Percentiles rank a stretch among this genome's conserved stretches.
Evolutionary conservation across 2,888 invertebrate species (phyloP).

Genomic region (Orthosia cruda): DNA sequence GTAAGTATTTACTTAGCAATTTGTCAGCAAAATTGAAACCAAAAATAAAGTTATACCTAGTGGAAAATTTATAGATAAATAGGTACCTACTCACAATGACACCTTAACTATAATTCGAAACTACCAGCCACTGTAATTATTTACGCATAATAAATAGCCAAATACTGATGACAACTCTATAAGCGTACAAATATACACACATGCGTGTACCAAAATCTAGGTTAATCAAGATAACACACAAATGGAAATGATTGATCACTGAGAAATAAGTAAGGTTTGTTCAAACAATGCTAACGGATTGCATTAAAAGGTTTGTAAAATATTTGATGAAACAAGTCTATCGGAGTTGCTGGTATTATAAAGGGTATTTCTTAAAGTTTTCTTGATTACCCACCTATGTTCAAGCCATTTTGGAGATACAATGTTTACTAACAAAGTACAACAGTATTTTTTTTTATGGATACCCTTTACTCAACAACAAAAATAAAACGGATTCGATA

Average conservation of each 20-base stretch:
- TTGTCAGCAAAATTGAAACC: neutral
- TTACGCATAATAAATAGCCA: conserved; percentile 17
- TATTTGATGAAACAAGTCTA: too few species aligned
- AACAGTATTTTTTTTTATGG: too few species aligned
- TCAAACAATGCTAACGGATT: conserved; percentile 6
- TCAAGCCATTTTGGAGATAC: too few species aligned
- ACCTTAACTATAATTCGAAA: neutral
- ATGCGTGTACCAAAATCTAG: conserved; percentile 39
- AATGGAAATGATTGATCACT: conserved; percentile 58
- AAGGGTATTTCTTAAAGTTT: too few species aligned
- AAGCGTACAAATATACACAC: neutral
- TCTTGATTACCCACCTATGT: too few species aligned
- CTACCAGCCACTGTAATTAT: neutral
- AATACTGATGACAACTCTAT: conserved; percentile 42
- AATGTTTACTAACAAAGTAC: too few species aligned
- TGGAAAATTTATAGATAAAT: neutral
- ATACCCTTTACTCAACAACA: too few species aligned
- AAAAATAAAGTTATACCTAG: neutral
- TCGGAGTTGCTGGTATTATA: too few species aligned
- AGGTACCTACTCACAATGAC: neutral
- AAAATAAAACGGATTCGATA: too few species aligned
- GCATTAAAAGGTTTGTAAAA: neutral
- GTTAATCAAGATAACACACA: conserved; percentile 60
- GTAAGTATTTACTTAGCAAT: too few species aligned
- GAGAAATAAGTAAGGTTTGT: conserved; percentile 14